These are phyloP conservation scores for Anorthoa munda DNA, from an alignment of 2,888 invertebrate species.

Conservation along the genomic window DNA sequence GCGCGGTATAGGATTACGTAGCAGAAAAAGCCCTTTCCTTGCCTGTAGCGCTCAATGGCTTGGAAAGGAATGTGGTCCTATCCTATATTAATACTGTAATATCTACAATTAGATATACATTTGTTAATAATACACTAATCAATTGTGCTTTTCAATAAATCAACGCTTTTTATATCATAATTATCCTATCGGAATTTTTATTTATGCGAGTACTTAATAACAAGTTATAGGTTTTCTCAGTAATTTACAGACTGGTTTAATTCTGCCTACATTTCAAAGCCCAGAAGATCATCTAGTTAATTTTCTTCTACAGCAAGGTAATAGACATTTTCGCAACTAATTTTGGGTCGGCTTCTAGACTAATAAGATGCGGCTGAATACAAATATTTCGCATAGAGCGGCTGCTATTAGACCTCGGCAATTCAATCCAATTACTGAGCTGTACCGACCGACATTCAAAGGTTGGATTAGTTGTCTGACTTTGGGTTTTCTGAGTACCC, in stretches of 20 bases:
- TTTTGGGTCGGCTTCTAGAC: neutral
- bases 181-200: neutral
- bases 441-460: neutral
- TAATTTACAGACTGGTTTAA: neutral
- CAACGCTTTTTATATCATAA: neutral
- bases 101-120: neutral
- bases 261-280: neutral
- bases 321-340: neutral
- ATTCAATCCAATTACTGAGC: constrained; percentile 25
- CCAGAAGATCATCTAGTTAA: neutral
- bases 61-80: neutral
- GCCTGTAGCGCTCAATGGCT: neutral
- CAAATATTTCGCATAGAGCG: neutral
- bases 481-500: constrained; percentile 9
- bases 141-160: neutral
- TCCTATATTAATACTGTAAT: neutral
- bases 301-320: neutral
- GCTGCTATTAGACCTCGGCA: neutral
- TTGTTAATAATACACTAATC: neutral
- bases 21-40: neutral
- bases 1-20: neutral
- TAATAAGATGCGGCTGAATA: neutral
- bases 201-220: neutral
- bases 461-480: constrained; percentile 5
- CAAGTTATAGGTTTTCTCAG: neutral